Conservation (phyloP, 2,113 vertebrate genomes). For the Oryzias melastigma region DNA sequence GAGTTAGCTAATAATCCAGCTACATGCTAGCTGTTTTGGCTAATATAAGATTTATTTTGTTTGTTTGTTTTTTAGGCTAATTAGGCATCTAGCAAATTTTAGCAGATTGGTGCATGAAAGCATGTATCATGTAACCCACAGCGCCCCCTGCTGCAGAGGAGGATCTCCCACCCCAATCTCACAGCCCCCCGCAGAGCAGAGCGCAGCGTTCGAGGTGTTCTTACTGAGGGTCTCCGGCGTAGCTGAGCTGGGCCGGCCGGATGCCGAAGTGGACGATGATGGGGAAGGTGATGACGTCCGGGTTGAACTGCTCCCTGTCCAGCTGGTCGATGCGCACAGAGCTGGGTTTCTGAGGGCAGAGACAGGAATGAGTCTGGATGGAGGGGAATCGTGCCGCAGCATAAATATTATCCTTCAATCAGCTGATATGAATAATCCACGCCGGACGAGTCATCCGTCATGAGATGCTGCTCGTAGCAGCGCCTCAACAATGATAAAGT, state of each 20-base stretch:
- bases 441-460: constrained; percentile 32
- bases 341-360: constrained; percentile 84
- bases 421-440: constrained; percentile 32
- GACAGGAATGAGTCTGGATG: background rate
- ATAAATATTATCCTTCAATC: constrained; percentile 33
- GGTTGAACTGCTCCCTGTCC: constrained; percentile 97
- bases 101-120: too few relatives aligned
- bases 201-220: constrained; percentile 43
- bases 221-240: constrained; percentile 99
- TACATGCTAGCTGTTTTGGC: too few relatives aligned
- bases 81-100: too few relatives aligned
- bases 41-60: too few relatives aligned
- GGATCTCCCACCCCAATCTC: background rate
- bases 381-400: background rate
- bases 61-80: too few relatives aligned
- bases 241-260: constrained; percentile 97
- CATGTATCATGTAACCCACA: constrained; percentile 13
- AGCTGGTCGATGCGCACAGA: constrained; percentile 99
- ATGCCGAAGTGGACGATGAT: constrained; percentile 99
- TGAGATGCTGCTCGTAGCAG: background rate
- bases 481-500: constrained; percentile 27
- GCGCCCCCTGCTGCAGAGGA: constrained; percentile 22
- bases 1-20: too few relatives aligned
- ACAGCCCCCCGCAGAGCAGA: too few relatives aligned
- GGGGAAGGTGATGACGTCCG: constrained; percentile 97